Evolutionary conservation across 1,140 invertebrate genomes (phyloP), one percentile per base, ranked within the genome.

Genomic region (Temnothorax nylanderi): DNA sequence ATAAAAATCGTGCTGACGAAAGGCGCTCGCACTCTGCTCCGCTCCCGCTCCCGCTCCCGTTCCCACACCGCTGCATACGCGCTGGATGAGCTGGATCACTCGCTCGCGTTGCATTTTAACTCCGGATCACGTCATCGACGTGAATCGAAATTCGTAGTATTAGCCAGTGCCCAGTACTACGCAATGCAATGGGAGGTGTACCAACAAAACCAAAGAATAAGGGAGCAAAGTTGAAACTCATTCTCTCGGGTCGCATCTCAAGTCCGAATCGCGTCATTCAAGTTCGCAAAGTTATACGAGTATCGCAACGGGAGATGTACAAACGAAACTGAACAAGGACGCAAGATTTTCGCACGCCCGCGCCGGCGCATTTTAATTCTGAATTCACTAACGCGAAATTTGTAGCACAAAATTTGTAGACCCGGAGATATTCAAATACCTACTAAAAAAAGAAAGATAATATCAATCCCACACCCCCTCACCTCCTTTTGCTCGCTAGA

Each of bases 1-100:
- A 72, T 72, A 60, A 86, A 87, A 87, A 77, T 86, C 47, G 1
- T 2, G 7, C 34, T n/a, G 64, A 47, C 37, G 34, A 78, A 60
- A 88, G 62, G 44, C 34, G 56, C 32, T 7, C 49, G 44, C 10
- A 1, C 26, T 26, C 26, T 1, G 26, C 26, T 26, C 26, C 26
- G 26, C 26, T 26, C 26, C 26, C 26, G 26, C 26, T 26, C 26
- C 26, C 26, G 26, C 26, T 26, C 26, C 26, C 26, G 26, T 26
- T 26, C 26, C 26, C 26, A 26, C 26, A 26, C 26, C 26, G 26
- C 26, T 26, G 26, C 26, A 1, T 26, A 26, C 26, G 26, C 0
- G 26, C 26, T 26, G 26, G 26, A 26, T 1, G 26, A 26, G 26
- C 26, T 26, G 26, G 26, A 26, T 26, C 26, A 37, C 44, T 37